phyloP scores from a whole-genome alignment of 2,113 vertebrate genomes.

The Nothobranchius furzeri region DNA sequence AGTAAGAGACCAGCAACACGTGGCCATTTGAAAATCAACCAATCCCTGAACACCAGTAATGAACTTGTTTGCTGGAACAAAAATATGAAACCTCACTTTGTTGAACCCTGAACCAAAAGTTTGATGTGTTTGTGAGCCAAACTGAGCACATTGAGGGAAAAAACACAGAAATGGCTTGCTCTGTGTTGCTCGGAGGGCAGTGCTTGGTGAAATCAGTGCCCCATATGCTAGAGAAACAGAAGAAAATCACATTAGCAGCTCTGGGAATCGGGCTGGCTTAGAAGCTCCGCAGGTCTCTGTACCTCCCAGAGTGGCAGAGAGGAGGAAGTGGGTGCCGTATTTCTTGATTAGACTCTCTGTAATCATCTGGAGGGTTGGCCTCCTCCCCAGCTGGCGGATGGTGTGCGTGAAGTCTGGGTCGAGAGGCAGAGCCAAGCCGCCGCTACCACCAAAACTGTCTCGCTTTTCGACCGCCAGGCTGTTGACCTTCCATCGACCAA shows the following conservation, averaged over 20 bases:
- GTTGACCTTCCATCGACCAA: slow-evolving; percentile 86
- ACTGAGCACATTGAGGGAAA: slow-evolving; percentile 41
- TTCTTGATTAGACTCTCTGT: slow-evolving; percentile 84
- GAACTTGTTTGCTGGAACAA: slow-evolving; percentile 5
- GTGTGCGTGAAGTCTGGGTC: slow-evolving; percentile 82
- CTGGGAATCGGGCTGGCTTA: slow-evolving; percentile 35
- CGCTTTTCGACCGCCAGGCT: slow-evolving; percentile 81
- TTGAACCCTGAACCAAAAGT: slow-evolving; percentile 17
- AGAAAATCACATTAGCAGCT: slow-evolving; percentile 34
- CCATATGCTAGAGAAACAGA: slow-evolving; percentile 26
- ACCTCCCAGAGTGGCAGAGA: slow-evolving; percentile 84
- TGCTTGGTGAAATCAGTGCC: slow-evolving; percentile 35
- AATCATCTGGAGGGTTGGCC: slow-evolving; percentile 79
- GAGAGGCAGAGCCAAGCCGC: slow-evolving; percentile 73
- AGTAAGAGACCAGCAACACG: too few species aligned
- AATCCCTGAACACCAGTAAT: slow-evolving; percentile 6
- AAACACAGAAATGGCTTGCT: slow-evolving; percentile 15
- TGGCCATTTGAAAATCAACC: slow-evolving; percentile 8
- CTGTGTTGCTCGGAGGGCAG: slow-evolving; percentile 56
- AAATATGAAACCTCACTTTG: slow-evolving; percentile 37
- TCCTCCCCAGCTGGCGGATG: slow-evolving; percentile 79
- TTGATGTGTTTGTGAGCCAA: slow-evolving; percentile 24
- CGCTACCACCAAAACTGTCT: slow-evolving; percentile 57
- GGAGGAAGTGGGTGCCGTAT: slow-evolving; percentile 82
- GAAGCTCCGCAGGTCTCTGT: slow-evolving; percentile 44